Percentiles rank a stretch among this genome's conserved stretches.
phyloP scores from a whole-genome alignment of 92 coral and sea anemone genomes.

The Montipora capitata region DNA sequence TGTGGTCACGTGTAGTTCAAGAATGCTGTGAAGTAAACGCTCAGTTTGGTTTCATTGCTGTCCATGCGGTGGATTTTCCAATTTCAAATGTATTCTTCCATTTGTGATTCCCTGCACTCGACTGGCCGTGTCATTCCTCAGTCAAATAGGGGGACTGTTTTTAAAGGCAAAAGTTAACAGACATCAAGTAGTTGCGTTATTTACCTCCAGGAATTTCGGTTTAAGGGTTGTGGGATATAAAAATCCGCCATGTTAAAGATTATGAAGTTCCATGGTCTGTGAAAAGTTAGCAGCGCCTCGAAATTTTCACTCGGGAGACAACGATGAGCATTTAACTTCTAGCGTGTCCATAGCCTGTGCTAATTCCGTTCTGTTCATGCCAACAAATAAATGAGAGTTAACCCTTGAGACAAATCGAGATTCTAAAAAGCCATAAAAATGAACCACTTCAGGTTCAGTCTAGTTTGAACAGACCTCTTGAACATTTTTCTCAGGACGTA shows the following conservation, averaged over 20 bases:
- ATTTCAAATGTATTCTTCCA: slow-evolving; percentile 3
- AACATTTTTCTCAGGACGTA: neutral
- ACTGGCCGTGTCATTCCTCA: slow-evolving; percentile 8
- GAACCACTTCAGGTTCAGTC: neutral
- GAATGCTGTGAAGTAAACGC: neutral
- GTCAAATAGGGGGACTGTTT: neutral
- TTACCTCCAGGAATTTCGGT: neutral
- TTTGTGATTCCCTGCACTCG: slow-evolving; percentile 32
- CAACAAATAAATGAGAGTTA: neutral
- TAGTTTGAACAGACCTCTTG: neutral
- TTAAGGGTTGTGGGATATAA: neutral
- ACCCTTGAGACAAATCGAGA: neutral
- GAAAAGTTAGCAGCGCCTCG: slow-evolving; percentile 3
- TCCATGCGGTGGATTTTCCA: neutral
- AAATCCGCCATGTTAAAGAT: neutral
- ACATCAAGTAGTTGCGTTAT: neutral
- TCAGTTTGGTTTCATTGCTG: neutral
- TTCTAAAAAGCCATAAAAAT: neutral
- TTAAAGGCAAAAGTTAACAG: neutral
- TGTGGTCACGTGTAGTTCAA: too few species aligned
- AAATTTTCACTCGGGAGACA: slow-evolving; percentile 7
- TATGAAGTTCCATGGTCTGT: slow-evolving; percentile 20
- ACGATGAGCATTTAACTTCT: neutral
- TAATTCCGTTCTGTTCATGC: neutral
- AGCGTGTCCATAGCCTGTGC: slow-evolving; percentile 34